Conservation (phyloP, 1,140 invertebrate species). For the Papilio helenus region DNA sequence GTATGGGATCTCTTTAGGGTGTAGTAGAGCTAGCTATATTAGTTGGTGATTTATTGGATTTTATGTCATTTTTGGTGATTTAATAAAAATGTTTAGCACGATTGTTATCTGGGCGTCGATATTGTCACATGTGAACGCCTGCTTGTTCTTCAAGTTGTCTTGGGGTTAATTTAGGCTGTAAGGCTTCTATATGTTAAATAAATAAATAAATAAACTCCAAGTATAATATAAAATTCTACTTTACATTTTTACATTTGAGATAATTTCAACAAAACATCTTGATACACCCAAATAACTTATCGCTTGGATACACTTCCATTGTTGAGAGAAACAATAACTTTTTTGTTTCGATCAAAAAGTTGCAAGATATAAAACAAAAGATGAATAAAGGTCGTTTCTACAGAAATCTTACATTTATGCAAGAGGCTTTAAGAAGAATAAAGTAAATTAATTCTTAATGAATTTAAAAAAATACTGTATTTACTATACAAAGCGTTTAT, state of each 20-base stretch:
- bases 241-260: not conserved
- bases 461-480: no score
- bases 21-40: not conserved
- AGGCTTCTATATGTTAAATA: no score
- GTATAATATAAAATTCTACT: no score
- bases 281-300: not conserved
- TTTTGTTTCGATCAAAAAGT: slow-evolving; percentile 2
- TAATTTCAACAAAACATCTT: slow-evolving; percentile 6
- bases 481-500: no score
- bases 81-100: slow-evolving; percentile 49
- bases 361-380: slow-evolving; percentile 11
- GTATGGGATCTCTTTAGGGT: no score
- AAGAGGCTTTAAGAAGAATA: not conserved
- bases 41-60: not conserved
- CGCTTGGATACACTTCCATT: not conserved
- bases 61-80: not conserved
- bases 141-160: slow-evolving; percentile 76
- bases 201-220: no score
- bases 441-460: not conserved
- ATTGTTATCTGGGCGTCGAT: slow-evolving; percentile 75
- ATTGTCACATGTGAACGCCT: slow-evolving; percentile 74
- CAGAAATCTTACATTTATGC: not conserved
- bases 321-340: not conserved
- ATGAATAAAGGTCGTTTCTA: not conserved
- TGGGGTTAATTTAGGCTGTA: no score